Base-by-base conservation (phyloP, 2,888 invertebrate species). In the Pachliopta kotzebuea region DNA sequence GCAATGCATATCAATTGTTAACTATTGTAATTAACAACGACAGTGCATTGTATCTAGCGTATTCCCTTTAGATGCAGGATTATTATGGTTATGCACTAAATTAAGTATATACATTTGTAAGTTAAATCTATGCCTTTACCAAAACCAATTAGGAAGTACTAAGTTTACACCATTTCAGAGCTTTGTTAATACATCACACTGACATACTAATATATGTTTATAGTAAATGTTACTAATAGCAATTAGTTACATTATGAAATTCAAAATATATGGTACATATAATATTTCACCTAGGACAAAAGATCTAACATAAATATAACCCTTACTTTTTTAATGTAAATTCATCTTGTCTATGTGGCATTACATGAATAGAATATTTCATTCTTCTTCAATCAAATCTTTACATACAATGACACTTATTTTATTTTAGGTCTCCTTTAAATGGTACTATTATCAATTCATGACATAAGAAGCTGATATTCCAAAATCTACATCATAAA, bases 21-120 rank as follows among this genome's bases (percentile, higher is more conserved):
- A 71, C 71, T 71, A 72, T 70, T 69, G 68, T 63, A 69, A 70
- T 71, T 70, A 74, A 69, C 65, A 66, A 62, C 62, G 55, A 49
- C 55, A 56, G 9, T 50, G 55, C 65, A 62, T 59, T 66, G 62
- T 61, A 49, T 54, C 61, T 56, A 61, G 56, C 62, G 49, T 29
- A 56, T 20, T 14, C 26, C 55, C 37, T 7, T 7, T 57, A 26
- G 24, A 56, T 60, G 57, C 45, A 59, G 53, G 29, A 24, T 52
- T 60, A 37, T 42, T 42, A 55, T 60, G 31, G n/a, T 49, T 45
- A 53, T 52, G 60, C 21, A 23, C 18, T 26, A 53, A 61, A 26
- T 54, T 31, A 58, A 45, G 17, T 58, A 45, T 58, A 18, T 45
- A 55, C 24, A 56, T 23, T 24, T 23, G 9, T 24, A n/a, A 50